Evolutionary conservation across 2,888 invertebrate genomes (phyloP).

Genomic region (Steinernema scapterisci): DNA sequence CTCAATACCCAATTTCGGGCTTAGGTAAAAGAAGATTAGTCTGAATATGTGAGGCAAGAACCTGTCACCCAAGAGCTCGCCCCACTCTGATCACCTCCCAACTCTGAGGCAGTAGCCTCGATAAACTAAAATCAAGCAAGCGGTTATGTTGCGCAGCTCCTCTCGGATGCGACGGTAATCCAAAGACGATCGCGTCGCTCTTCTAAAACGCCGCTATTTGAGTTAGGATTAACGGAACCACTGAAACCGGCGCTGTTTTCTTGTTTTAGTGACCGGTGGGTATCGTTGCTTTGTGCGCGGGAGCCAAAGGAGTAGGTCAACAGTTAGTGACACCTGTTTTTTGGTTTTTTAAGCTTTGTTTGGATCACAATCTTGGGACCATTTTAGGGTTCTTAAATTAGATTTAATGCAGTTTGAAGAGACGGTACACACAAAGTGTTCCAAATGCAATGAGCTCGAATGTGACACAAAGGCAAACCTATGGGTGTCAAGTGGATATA

Average conservation of each 20-base stretch:
- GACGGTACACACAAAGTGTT: background rate
- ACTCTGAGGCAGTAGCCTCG: too few relatives aligned
- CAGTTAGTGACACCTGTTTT: too few relatives aligned
- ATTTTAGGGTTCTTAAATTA: too few relatives aligned
- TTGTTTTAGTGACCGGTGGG: background rate
- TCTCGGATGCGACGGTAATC: slow-evolving; percentile 12
- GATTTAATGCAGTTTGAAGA: background rate
- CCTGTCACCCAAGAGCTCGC: background rate
- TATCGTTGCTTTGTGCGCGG: background rate
- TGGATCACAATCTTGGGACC: too few relatives aligned
- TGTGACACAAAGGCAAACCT: background rate
- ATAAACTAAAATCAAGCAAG: background rate
- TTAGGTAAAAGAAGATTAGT: too few relatives aligned
- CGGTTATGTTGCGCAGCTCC: slow-evolving; percentile 15
- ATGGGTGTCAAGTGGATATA: background rate
- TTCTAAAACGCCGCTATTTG: background rate
- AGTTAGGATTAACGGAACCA: slow-evolving; percentile 9
- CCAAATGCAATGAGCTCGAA: background rate
- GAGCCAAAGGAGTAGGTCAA: background rate
- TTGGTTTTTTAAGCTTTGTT: too few relatives aligned
- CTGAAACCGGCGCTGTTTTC: background rate
- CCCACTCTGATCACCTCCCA: too few relatives aligned
- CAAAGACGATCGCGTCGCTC: background rate
- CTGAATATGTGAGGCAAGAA: background rate
- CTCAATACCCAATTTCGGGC: too few relatives aligned